Conservation (phyloP, 2,888 invertebrate species). For the Yponomeuta sedellus region DNA sequence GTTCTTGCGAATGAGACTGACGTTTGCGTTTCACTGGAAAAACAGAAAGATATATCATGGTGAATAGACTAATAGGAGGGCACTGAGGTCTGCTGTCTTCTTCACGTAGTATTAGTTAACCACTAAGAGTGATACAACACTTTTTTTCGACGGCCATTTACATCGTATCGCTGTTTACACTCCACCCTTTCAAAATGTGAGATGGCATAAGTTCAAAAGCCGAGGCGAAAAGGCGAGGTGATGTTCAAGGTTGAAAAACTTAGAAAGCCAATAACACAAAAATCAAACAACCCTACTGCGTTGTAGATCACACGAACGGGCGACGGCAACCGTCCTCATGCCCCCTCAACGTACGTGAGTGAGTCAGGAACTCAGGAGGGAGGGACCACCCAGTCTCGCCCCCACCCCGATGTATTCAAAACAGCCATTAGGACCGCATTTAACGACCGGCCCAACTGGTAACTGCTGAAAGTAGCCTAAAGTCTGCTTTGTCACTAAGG, state of each 20-base stretch:
- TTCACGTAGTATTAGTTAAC: too few relatives aligned
- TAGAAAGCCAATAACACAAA: slow-evolving; percentile 23
- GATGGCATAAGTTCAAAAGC: too few relatives aligned
- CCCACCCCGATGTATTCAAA: slow-evolving; percentile 47
- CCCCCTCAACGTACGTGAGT: slow-evolving; percentile 26
- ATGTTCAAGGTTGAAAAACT: slow-evolving; percentile 9
- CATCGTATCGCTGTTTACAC: too few relatives aligned
- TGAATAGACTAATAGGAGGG: too few relatives aligned
- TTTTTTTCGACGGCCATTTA: too few relatives aligned
- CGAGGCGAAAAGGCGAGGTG: too few relatives aligned
- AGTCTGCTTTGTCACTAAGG: slow-evolving; percentile 26
- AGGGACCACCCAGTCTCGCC: slow-evolving; percentile 14
- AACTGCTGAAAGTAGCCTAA: not conserved
- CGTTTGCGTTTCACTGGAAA: too few relatives aligned
- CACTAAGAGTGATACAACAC: too few relatives aligned
- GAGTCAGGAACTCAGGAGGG: slow-evolving; percentile 23
- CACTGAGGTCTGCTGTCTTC: too few relatives aligned
- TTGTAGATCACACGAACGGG: slow-evolving; percentile 44
- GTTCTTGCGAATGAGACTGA: not conserved
- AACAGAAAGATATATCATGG: too few relatives aligned
- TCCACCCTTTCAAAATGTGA: too few relatives aligned
- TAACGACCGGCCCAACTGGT: not conserved
- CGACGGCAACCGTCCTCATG: slow-evolving; percentile 38
- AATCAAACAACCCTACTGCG: slow-evolving; percentile 31
- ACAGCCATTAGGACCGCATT: slow-evolving; percentile 39